Base-by-base conservation (phyloP, 2,113 vertebrate species). In the Ammospiza nelsoni region DNA sequence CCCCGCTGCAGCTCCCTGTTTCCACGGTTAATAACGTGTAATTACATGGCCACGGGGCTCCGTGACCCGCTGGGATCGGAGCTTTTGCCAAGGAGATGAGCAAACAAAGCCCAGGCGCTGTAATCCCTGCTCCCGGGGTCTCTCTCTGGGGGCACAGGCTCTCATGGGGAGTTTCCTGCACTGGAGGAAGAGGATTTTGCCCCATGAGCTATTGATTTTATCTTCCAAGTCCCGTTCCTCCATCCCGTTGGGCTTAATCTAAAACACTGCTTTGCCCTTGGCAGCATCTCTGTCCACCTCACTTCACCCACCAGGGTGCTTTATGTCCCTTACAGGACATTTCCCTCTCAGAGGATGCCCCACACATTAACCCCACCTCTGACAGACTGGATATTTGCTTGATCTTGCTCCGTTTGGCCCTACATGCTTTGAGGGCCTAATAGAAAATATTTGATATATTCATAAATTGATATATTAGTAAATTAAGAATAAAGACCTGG, bases 391-490 rank as follows among this genome's bases (percentile, higher is more conserved):
- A 4, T 80, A 6, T 68, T 83, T 39, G 31, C 44, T 87, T 11
- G 3, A 29, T 83, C 82, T 89, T 54, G 3, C 39, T 46, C 54
- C 0, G 0, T 55, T 4, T 1, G 0, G 24, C 27, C 37, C 65
- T 35, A 3, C 14, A 15, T 89, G 48, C 48, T 73, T 73, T 33
- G 41, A 79, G 41, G 44, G 54, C 37, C 49, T 31, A 2, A 46
- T 68, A 79, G 46, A 69, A 92, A 76, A 41, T 25, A 59, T n/a
- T 21, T 66, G 17, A 31, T 73, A 0, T 24, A 33, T 91, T 75
- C 78, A 31, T 18, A 22, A 59, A 75, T 75, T 29, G 24, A 51
- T 51, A 46, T 24, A 29, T 91, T 68, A 72, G 37, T 18, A 22
- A 59, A 75, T 79, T 27, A 35, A 51, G 54, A 44, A 8, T 24